Conservation (phyloP, 2,888 invertebrate species). For the Dasypolia templi region DNA sequence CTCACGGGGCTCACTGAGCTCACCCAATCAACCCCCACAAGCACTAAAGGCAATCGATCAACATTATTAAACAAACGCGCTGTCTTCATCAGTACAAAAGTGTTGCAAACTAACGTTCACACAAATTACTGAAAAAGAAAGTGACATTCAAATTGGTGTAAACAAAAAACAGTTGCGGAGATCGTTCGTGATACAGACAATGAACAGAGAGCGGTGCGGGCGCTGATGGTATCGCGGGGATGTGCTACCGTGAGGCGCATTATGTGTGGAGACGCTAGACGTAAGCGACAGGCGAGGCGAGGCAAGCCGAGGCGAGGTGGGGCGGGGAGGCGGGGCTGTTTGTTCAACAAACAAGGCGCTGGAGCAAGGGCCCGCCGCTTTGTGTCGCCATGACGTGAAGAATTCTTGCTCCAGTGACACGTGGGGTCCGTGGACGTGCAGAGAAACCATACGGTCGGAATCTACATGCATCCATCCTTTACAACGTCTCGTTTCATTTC, state of each 20-base stretch:
- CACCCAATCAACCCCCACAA: neutral
- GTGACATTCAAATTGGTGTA: conserved; percentile 46
- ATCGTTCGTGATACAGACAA: conserved; percentile 61
- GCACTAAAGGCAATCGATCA: conserved; percentile 38
- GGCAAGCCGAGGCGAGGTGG: conserved; percentile 49
- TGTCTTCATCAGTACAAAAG: conserved; percentile 41
- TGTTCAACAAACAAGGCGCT: conserved; percentile 84
- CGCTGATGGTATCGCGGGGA: conserved; percentile 62
- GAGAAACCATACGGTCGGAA: conserved; percentile 14
- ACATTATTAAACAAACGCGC: conserved; percentile 31
- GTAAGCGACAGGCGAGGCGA: conserved; percentile 67
- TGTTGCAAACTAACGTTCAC: conserved; percentile 46
- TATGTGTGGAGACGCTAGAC: conserved; percentile 64
- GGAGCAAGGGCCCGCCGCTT: conserved; percentile 71
- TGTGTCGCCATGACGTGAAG: conserved; percentile 79
- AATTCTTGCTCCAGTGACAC: conserved; percentile 57
- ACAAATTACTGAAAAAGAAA: conserved; percentile 59
- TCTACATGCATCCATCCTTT: neutral
- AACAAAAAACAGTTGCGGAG: conserved; percentile 46
- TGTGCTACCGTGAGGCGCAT: conserved; percentile 66
- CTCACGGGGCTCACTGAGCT: neutral
- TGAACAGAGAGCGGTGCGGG: conserved; percentile 42
- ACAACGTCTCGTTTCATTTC: neutral
- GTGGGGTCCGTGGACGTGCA: conserved; percentile 54
- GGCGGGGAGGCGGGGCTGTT: conserved; percentile 73